These are phyloP conservation scores for Pammene fasciana DNA, from an alignment of 2,888 invertebrate genomes.

Conservation along the genomic window DNA sequence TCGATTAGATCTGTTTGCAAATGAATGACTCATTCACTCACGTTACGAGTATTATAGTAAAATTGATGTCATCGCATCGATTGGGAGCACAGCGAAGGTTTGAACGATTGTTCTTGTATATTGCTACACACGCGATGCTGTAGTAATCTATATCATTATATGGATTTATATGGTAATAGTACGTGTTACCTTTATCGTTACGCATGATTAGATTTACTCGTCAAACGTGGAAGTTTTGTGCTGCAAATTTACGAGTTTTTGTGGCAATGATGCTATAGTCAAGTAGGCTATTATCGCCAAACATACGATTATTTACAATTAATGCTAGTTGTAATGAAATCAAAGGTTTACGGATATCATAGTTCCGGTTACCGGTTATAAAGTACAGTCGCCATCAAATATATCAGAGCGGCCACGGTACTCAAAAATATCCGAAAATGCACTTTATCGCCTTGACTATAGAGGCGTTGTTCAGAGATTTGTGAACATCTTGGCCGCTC, in stretches of 20 bases:
- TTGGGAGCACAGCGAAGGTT: slow-evolving; percentile 5
- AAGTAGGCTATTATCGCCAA: background rate
- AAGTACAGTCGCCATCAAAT: too few relatives aligned
- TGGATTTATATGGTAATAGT: slow-evolving; percentile 7
- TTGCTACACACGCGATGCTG: background rate
- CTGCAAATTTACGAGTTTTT: slow-evolving; percentile 2
- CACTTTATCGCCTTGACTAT: too few relatives aligned
- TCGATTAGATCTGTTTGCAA: slow-evolving; percentile 14
- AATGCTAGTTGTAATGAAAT: background rate
- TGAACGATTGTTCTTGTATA: background rate
- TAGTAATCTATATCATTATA: background rate
- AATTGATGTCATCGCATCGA: slow-evolving; percentile 30
- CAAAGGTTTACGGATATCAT: too few relatives aligned
- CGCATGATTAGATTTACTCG: background rate
- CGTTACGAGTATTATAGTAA: slow-evolving; percentile 2
- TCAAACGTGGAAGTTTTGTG: slow-evolving; percentile 3
- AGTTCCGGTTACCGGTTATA: too few relatives aligned
- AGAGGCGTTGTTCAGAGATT: too few relatives aligned
- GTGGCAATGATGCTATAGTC: slow-evolving; percentile 1
- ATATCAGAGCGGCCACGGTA: too few relatives aligned
- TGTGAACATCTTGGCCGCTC: too few relatives aligned
- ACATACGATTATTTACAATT: slow-evolving; percentile 6
- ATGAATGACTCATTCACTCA: slow-evolving; percentile 13
- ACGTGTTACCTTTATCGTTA: slow-evolving; percentile 8
- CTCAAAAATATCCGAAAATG: too few relatives aligned